Percentiles rank a stretch among this genome's conserved stretches.
Evolutionary conservation across 92 coral and sea anemone genomes (phyloP).

Genomic region (Heliopora coerulea): DNA sequence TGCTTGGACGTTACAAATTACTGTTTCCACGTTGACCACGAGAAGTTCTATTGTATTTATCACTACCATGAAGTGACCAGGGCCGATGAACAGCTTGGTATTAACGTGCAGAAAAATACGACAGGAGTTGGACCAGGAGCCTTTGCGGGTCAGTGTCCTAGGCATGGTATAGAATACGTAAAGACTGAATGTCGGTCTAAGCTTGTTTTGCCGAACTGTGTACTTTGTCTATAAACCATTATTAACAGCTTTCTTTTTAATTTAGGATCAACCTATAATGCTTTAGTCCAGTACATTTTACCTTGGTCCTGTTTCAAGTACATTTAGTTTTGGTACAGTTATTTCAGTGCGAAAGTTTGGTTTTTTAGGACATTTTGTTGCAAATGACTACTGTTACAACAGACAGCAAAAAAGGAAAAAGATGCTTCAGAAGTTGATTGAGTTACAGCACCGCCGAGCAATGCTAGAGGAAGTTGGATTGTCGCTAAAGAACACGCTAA

Average conservation of each 20-base stretch:
- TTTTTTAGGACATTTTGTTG: background rate
- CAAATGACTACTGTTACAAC: background rate
- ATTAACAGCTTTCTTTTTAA: too few species aligned
- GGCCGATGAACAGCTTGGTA: conserved; percentile 73
- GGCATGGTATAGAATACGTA: too few species aligned
- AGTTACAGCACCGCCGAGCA: conserved; percentile 26
- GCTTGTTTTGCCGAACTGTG: too few species aligned
- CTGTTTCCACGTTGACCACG: conserved; percentile 93
- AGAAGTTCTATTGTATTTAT: conserved; percentile 89
- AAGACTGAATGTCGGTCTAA: too few species aligned
- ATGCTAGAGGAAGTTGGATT: conserved; percentile 16
- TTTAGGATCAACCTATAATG: too few species aligned
- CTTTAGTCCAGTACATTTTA: conserved; percentile 77
- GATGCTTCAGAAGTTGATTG: conserved; percentile 15
- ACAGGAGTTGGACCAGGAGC: conserved; percentile 90
- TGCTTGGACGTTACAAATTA: conserved; percentile 89
- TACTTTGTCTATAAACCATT: too few species aligned
- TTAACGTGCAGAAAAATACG: conserved; percentile 66
- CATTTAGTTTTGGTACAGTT: background rate
- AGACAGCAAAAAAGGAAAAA: conserved; percentile 25
- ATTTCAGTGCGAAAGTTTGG: background rate
- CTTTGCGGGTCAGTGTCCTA: conserved; percentile 69
- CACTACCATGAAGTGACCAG: conserved; percentile 89
- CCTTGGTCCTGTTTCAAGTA: background rate
- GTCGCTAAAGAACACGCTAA: conserved; percentile 9